These are phyloP conservation scores for Tachyglossus aculeatus DNA, from an alignment of 2,797 vertebrate species.

Conservation along the genomic window DNA sequence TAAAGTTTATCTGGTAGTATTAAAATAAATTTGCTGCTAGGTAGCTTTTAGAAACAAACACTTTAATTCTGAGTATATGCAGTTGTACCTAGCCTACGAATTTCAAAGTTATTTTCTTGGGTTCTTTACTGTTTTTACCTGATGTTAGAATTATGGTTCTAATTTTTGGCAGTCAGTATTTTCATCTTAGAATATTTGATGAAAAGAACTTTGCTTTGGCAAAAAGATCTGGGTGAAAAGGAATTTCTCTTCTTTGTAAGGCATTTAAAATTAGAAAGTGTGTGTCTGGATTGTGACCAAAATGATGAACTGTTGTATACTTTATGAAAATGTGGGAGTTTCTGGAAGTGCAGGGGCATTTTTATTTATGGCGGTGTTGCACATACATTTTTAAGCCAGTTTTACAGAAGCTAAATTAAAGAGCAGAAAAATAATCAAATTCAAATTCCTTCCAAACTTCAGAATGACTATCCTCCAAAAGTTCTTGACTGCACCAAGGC, in stretches of 20 bases:
- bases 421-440: slow-evolving; percentile 40
- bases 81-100: rapidly evolving
- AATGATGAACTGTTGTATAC: not conserved
- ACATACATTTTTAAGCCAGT: not conserved
- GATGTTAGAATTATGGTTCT: not conserved
- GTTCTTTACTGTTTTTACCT: rapidly evolving
- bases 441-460: slow-evolving; percentile 17
- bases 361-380: not conserved
- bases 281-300: not conserved
- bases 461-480: not conserved
- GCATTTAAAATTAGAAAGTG: not conserved
- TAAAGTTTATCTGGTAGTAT: not conserved
- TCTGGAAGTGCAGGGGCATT: not conserved
- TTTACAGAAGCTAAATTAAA: slow-evolving; percentile 8
- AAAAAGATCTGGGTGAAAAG: not conserved
- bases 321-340: not conserved
- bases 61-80: rapidly evolving
- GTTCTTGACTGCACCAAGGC: not conserved
- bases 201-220: not conserved
- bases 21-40: not conserved
- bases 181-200: not conserved
- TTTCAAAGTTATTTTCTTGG: not conserved
- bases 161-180: not conserved
- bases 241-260: not conserved
- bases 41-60: not conserved